Base-by-base conservation (phyloP, 2,113 vertebrate species). In the Plecotus auritus region DNA sequence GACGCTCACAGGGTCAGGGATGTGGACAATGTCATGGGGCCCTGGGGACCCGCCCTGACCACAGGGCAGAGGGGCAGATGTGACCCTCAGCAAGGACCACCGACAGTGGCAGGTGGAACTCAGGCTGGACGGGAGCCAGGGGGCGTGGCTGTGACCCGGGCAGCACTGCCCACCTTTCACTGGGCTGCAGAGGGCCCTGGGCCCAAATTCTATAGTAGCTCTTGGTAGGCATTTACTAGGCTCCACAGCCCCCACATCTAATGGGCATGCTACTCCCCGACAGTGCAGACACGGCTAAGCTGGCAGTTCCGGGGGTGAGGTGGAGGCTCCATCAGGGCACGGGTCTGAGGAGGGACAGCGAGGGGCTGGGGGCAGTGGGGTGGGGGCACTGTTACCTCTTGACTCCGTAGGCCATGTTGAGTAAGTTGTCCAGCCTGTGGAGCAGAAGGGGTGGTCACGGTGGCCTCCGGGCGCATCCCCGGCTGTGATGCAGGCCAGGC, bases 361-460 rank as follows among this genome's bases (percentile, higher is more conserved):
- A 78, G 80, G 85, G 61, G 51, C 11, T 28, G 45, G 92, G 96
- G 93, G 18, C 70, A 81, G 73, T 1, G 5, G 80, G 88, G 85
- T 1, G 84, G 98, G 97, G 96, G 95, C 95, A 98, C 97, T 95
- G 94, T 99, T 99, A 99, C 99, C 99, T 99, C 99, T 99, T 99
- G 98, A 99, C 99, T 98, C 99, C 99, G 93, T 99, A 99, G 98
- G 99, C 99, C 99, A 99, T 99, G 98, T 99, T 99, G 99, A 99
- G 99, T 99, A 99, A 99, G 98, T 99, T 99, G 99, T 99, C 99
- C 98, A 99, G 99, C 99, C 99, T 99, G 99, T 74, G 95, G 95
- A 98, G 98, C 98, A 98, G 98, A 98, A 99, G 97, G 45, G 97
- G 66, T 30, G 67, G 88, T 97, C 92, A 95, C 70, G 81, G 88